Evolutionary conservation across 2,888 invertebrate species (phyloP), one percentile per base, ranked within the genome.

Genomic region (Zele albiditarsus): DNA sequence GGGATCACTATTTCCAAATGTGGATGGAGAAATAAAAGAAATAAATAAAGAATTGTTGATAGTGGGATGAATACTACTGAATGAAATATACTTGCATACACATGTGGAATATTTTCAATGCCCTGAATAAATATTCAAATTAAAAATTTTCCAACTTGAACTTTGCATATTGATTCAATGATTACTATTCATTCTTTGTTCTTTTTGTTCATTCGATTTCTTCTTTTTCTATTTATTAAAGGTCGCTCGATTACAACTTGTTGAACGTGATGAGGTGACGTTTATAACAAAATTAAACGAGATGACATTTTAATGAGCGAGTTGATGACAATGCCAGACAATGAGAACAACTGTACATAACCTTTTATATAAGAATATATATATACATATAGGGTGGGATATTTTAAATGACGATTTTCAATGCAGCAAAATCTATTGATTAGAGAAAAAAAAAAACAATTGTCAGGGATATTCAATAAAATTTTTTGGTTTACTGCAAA

Each of bases 211-310:
- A 5, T 8, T 49, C n/a, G 3, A n/a, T 42, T 46, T 53, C 2
- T 20, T 20, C 10, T 53, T 20, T 53, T 1, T 8, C 20, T 20
- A 14, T 38, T 3, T 14, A 20, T 23, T 5, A 65, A 20, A 23
- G 65, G 23, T 23, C 38, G 20, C 20, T 65, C 23, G 38, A 23
- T 38, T 23, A 65, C 23, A 65, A 65, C 65, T 65, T 65, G 65
- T 65, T 65, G 65, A 65, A 14, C 38, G 42, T 5, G 46, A 70
- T 31, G 31, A 70, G 20, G 27, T 3, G 42, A n/a, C 3, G 23
- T 28, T 33, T 38, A 20, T 66, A n/a, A 73, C 10, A 72, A 38
- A 31, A 53, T 53, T 57, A 53, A 57, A 73, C 62, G 42, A 10
- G 23, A 53, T 68, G 53, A 63, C 46, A 58, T 70, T 70, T 53